Percentiles rank a stretch among this genome's conserved stretches.
These are phyloP conservation scores for Daphoenositta chrysoptera DNA, from an alignment of 2,113 vertebrate species.

Conservation along the genomic window DNA sequence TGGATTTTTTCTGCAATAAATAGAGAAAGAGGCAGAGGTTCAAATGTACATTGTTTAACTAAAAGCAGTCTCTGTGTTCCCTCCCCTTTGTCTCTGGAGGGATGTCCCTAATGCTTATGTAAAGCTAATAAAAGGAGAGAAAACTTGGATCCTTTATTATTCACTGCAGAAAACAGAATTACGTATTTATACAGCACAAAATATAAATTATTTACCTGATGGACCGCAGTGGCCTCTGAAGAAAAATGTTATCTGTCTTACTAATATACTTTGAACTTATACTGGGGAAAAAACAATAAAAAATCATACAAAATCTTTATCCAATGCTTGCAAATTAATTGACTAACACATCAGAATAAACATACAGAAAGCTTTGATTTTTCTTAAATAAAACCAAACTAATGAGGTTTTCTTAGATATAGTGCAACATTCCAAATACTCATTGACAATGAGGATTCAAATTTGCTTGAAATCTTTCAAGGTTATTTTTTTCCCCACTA, in stretches of 20 bases:
- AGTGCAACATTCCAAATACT: background rate
- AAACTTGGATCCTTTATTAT: background rate
- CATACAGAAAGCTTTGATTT: background rate
- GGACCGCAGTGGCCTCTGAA: background rate
- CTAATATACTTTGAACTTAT: background rate
- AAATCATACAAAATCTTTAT: background rate
- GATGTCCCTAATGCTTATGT: background rate
- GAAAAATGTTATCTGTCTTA: background rate
- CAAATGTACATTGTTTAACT: background rate
- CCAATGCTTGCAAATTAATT: background rate
- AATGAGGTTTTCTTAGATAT: background rate
- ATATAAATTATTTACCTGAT: constrained; percentile 53
- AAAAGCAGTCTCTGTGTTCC: background rate
- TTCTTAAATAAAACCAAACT: background rate
- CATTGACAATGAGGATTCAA: background rate
- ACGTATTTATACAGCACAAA: background rate
- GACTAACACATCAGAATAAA: background rate
- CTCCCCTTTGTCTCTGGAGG: background rate
- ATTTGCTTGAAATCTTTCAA: background rate
- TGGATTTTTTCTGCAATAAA: background rate
- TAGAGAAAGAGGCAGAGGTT: background rate
- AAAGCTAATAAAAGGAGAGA: background rate
- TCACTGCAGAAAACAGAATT: background rate
- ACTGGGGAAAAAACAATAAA: background rate
- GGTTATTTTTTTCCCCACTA: background rate